Conservation (phyloP, 2,888 invertebrate species). For the Phymatocera aterrima region DNA sequence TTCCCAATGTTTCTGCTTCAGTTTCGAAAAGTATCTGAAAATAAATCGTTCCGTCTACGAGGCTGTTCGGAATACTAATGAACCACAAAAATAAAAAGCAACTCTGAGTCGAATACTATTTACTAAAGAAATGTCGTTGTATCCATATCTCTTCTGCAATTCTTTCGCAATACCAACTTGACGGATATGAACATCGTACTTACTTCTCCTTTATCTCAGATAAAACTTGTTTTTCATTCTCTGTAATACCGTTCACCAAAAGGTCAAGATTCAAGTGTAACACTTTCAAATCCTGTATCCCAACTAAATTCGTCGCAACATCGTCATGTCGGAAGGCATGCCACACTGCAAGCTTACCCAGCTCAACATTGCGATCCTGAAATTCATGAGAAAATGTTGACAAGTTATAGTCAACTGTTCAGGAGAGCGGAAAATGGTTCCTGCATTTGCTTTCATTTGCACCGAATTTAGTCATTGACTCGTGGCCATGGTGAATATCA, state of each 20-base stretch:
- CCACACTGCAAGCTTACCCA: conserved; percentile 85
- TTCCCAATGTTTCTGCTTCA: conserved; percentile 80
- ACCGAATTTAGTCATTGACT: no score
- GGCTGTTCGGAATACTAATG: not conserved
- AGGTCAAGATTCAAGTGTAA: conserved; percentile 82
- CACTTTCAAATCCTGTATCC: conserved; percentile 83
- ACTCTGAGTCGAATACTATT: no score
- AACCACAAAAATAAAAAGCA: no score
- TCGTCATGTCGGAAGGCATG: conserved; percentile 79
- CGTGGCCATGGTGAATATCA: no score
- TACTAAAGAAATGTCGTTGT: no score
- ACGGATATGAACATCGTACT: no score
- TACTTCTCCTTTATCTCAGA: conserved; percentile 81
- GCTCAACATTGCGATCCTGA: conserved; percentile 79
- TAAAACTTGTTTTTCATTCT: conserved; percentile 81
- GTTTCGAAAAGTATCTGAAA: conserved; percentile 75
- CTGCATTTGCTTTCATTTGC: not conserved
- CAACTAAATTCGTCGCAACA: conserved; percentile 84
- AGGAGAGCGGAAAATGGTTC: not conserved
- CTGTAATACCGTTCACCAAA: conserved; percentile 80
- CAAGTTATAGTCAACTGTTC: not conserved
- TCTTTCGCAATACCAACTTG: no score
- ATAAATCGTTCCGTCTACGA: conserved; percentile 47
- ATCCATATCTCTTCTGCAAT: no score
- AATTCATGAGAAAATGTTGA: conserved; percentile 45